These are phyloP conservation scores for Chaenocephalus aceratus DNA, from an alignment of 2,113 vertebrate species.

Conservation along the genomic window DNA sequence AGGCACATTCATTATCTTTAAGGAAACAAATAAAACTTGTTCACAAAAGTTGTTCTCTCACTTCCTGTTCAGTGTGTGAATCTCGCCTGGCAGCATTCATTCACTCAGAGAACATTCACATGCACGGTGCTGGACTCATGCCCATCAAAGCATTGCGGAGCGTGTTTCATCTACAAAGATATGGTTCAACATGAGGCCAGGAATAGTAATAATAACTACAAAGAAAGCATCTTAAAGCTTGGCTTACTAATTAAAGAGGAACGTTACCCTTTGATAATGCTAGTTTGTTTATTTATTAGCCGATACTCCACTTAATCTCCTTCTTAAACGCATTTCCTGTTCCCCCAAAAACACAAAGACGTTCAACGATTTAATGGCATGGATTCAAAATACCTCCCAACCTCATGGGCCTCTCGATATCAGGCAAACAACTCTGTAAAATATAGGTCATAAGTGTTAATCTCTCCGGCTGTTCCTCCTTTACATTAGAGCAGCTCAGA, in stretches of 20 bases:
- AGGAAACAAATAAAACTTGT: no score
- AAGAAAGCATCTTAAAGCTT: neutral
- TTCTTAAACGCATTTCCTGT: conserved; percentile 1
- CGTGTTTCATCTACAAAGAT: neutral
- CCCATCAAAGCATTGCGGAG: neutral
- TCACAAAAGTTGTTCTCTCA: neutral
- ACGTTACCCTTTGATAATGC: neutral
- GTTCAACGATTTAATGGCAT: neutral
- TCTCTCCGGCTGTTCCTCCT: conserved; percentile 59
- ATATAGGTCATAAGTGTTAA: conserved; percentile 69
- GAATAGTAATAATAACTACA: neutral
- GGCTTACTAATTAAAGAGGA: neutral
- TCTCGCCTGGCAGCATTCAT: conserved; percentile 13
- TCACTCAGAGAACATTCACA: neutral
- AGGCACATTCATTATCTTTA: no score
- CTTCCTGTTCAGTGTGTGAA: neutral
- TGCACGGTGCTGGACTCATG: neutral
- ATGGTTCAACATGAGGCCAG: neutral
- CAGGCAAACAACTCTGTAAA: conserved; percentile 21
- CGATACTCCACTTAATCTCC: neutral
- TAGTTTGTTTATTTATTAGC: neutral
- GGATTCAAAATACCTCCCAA: neutral
- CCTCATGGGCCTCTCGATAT: neutral
- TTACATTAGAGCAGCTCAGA: conserved; percentile 40
- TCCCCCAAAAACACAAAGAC: neutral